Base-by-base conservation (phyloP, 2,888 invertebrate species). In the Leptinotarsa juncta region DNA sequence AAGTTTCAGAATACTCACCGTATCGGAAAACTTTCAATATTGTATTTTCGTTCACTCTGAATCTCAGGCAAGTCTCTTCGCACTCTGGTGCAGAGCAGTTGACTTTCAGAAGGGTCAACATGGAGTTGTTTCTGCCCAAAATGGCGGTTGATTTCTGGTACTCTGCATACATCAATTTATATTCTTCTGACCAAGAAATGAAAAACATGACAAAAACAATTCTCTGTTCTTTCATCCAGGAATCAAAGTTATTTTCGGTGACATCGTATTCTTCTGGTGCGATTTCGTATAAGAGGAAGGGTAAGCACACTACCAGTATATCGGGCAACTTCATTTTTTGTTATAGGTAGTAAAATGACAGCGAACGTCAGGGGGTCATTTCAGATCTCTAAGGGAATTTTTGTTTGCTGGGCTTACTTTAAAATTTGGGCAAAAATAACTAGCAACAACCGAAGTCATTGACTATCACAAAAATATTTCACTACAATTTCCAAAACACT, bases 81-180 rank as follows among this genome's bases (percentile, higher is more conserved):
- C 20, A 57, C 12, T 12, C 57, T 10, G 16, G 3, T 10, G 57
- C 23, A 57, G 57, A 57, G 23, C 57, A 57, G 23, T 57, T 57
- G 3, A 57, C 57, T 23, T 23, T 57, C 23, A 57, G 23, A 15
- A 57, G 57, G 15, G 57, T 15, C 4, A 57, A 12, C 26, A 15
- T 57, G 10, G 57, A 57, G 23, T 18, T 57, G 57, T 57, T 23
- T 57, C 23, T 23, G 57, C 26, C 57, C 23, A 57, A 57, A 57
- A 57, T 3, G 20, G 18, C 23, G 12, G 1, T 23, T 4, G 23
- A 4, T 57, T 57, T 23, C 20, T 23, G 12, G 20, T 57, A 57
- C 20, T 20, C 23, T 4, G 57, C 10, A 20, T 57, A 23, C 57
- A 57, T 57, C 14, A 23, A 12, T 23, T 23, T 57, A 23, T 57